Conservation (phyloP, 2,888 invertebrate species). For the Ophion ellenae region DNA sequence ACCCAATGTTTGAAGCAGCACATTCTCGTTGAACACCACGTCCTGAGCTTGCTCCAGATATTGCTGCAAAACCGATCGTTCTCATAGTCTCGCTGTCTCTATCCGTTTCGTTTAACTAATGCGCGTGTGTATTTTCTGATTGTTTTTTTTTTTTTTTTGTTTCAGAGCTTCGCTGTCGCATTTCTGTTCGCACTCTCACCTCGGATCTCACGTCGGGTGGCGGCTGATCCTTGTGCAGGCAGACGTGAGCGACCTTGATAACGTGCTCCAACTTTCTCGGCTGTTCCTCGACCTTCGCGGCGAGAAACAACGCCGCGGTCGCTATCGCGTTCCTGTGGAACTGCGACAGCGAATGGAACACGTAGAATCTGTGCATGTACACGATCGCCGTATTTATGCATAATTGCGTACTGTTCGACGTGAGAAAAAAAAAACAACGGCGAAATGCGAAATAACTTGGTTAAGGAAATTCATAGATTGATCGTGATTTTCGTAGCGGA, state of each 20-base stretch:
- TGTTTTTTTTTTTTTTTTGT: conserved; percentile 30
- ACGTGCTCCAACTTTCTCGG: conserved; percentile 99
- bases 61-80: conserved; percentile 82
- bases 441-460: conserved; percentile 30
- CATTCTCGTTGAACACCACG: conserved; percentile 98
- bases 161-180: conserved; percentile 23
- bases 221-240: conserved; percentile 89
- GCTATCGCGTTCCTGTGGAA: conserved; percentile 98
- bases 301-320: conserved; percentile 96
- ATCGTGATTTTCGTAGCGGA: neutral
- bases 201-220: conserved; percentile 91
- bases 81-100: conserved; percentile 52
- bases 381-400: conserved; percentile 99
- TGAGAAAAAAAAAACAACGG: conserved; percentile 33
- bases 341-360: conserved; percentile 98
- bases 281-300: conserved; percentile 99
- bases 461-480: conserved; percentile 58
- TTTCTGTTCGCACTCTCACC: conserved; percentile 81
- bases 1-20: conserved; percentile 97
- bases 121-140: conserved; percentile 10
- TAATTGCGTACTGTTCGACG: conserved; percentile 90
- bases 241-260: conserved; percentile 95
- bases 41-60: conserved; percentile 93
- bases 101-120: conserved; percentile 33
- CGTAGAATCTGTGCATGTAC: conserved; percentile 99